Conservation (phyloP, 2,888 invertebrate species). For the Eupithecia exiguata region DNA sequence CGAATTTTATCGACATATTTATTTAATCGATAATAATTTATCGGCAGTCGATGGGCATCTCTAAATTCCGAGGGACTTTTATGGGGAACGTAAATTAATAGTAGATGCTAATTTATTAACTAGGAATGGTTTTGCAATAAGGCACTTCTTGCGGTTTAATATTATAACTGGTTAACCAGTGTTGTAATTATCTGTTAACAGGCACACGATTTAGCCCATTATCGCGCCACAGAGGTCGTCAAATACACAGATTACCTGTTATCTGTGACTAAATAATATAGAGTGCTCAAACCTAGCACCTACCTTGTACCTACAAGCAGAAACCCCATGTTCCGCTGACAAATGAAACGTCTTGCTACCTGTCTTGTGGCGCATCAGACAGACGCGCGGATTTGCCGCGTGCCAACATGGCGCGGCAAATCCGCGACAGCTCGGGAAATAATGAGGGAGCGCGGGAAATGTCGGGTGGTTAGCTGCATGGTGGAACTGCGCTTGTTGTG, state of each 20-base stretch:
- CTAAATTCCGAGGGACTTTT: constrained; percentile 36
- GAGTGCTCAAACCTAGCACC: too few species aligned
- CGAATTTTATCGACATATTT: constrained; percentile 51
- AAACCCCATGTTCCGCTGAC: background rate
- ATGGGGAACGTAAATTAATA: constrained; percentile 12
- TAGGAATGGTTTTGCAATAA: constrained; percentile 5
- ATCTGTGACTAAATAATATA: too few species aligned
- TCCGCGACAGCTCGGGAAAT: constrained; percentile 44
- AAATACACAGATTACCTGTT: too few species aligned
- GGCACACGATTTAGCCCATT: background rate
- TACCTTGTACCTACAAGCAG: background rate
- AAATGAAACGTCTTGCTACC: constrained; percentile 13
- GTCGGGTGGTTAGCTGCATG: background rate
- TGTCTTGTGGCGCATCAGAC: constrained; percentile 42
- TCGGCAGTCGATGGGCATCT: constrained; percentile 36
- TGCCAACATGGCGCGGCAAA: constrained; percentile 46
- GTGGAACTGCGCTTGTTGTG: background rate
- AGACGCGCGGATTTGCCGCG: constrained; percentile 52
- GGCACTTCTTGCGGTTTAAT: background rate
- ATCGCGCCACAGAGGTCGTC: too few species aligned
- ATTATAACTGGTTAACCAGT: background rate
- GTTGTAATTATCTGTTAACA: background rate
- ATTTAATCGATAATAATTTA: constrained; percentile 27
- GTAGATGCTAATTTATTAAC: constrained; percentile 8
- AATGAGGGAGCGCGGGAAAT: constrained; percentile 15